Conservation (phyloP, 2,113 vertebrate genomes). For the Pseudolaguvia tuberculata region DNA sequence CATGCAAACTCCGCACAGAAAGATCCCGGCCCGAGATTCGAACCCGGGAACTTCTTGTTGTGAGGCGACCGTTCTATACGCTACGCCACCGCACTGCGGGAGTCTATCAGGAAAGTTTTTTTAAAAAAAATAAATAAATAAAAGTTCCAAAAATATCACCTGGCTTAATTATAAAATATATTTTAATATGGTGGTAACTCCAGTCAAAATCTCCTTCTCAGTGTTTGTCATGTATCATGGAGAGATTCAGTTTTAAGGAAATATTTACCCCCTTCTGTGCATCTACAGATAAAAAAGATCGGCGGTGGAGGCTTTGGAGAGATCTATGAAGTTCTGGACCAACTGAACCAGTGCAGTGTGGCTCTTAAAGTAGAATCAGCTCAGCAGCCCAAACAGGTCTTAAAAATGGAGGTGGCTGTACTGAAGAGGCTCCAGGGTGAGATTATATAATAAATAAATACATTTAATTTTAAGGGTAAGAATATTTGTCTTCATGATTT, state of each 20-base stretch:
- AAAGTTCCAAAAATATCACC: no score
- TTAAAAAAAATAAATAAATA: no score
- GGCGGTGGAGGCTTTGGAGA: slow-evolving; percentile 97
- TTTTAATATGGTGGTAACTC: no score
- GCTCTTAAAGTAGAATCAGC: slow-evolving; percentile 97
- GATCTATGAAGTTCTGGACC: slow-evolving; percentile 97
- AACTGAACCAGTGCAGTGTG: slow-evolving; percentile 88
- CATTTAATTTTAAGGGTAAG: no score
- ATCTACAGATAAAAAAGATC: slow-evolving; percentile 85
- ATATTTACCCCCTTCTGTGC: not conserved
- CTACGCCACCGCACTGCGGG: no score
- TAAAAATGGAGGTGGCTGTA: slow-evolving; percentile 99
- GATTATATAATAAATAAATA: no score
- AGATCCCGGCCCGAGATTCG: no score
- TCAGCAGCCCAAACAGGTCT: slow-evolving; percentile 95
- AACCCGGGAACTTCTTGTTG: no score
- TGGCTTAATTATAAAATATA: no score
- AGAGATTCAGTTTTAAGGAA: not conserved
- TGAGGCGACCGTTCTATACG: no score
- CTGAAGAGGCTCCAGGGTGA: slow-evolving; percentile 97
- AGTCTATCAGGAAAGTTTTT: no score
- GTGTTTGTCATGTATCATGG: not conserved
- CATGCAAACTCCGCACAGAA: no score
- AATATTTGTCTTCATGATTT: not conserved
- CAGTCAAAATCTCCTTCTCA: not conserved